phyloP scores from a whole-genome alignment of 2,888 invertebrate genomes.

The Chelonus formosanus region DNA sequence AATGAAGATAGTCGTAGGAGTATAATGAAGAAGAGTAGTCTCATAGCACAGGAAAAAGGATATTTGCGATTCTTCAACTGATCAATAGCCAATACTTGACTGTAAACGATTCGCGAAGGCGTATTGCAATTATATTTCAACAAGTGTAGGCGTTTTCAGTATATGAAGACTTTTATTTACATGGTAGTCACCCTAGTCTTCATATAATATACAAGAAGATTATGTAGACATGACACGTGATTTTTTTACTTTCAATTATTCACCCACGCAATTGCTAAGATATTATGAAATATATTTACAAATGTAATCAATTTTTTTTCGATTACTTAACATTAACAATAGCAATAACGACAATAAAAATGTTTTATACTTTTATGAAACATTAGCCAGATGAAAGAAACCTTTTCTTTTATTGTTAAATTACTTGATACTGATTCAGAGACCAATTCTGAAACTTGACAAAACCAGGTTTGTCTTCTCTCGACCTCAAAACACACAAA shows the following conservation, averaged over 20 bases:
- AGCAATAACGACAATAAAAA: no score
- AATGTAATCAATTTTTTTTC: no score
- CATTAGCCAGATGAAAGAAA: background rate
- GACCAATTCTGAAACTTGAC: constrained; percentile 16
- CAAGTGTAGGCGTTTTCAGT: constrained; percentile 20
- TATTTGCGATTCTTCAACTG: constrained; percentile 17
- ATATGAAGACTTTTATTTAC: no score
- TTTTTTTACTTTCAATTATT: background rate
- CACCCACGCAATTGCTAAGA: no score
- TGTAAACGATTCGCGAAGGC: constrained; percentile 34
- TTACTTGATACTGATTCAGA: constrained; percentile 1
- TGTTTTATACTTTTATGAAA: no score
- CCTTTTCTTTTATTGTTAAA: background rate
- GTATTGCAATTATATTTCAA: constrained; percentile 22
- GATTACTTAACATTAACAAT: no score
- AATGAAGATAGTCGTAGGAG: constrained; percentile 10
- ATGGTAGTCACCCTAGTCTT: background rate
- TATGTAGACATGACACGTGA: constrained; percentile 19
- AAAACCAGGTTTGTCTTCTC: constrained; percentile 47
- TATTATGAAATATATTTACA: no score
- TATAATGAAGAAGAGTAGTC: constrained; percentile 14
- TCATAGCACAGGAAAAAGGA: constrained; percentile 24
- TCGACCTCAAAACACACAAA: constrained; percentile 60
- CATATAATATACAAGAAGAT: constrained; percentile 9
- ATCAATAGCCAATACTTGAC: constrained; percentile 21